Evolutionary conservation across 2,888 invertebrate species (phyloP), one percentile per base, ranked within the genome.

Genomic region (Melipona bicolor): DNA sequence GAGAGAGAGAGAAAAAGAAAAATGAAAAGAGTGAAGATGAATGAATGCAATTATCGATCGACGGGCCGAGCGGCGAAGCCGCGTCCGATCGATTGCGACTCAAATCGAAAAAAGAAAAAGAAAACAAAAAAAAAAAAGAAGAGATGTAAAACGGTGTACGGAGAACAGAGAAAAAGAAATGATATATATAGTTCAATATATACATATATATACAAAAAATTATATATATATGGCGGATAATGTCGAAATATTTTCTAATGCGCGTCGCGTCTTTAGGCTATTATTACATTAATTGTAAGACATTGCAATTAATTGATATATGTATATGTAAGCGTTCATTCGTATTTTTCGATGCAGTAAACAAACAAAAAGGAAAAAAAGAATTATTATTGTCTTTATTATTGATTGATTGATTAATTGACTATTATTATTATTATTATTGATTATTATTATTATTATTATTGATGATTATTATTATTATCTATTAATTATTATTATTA

Each of bases 341-440:
- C 94, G 92, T 94, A 94, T 94, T 94, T 94, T 94, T 94, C 93
- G 36, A 93, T 91, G 92, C 91, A 90, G 93, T 93, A 93, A 93
- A 92, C 56, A 61, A 61, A 27, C 91, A 75, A 43, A 65, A 64
- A 54, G 24, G 65, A 91, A 75, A 43, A 65, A 64, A 54, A 24
- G 65, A 93, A 93, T 93, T 91, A 93, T 93, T 93, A 93, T 85
- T 71, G 93, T 93, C 91, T 76, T 83, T 75, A 50, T 64, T 62
- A 74, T 74, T 64, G 71, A 74, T 74, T 74, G 52, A 74, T 74
- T 74, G 62, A 69, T 77, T 81, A 24, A 64, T 32, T 62, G 62
- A 65, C 77, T 85, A 72, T 84, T 76, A 72, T 77, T 62, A 93
- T 93, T 72, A 93, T 93, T 79, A 85, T 83, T 77, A 84, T 86